Evolutionary conservation across 2,113 vertebrate species (phyloP), one percentile per base, ranked within the genome.

Genomic region (Gymnobelideus leadbeateri): DNA sequence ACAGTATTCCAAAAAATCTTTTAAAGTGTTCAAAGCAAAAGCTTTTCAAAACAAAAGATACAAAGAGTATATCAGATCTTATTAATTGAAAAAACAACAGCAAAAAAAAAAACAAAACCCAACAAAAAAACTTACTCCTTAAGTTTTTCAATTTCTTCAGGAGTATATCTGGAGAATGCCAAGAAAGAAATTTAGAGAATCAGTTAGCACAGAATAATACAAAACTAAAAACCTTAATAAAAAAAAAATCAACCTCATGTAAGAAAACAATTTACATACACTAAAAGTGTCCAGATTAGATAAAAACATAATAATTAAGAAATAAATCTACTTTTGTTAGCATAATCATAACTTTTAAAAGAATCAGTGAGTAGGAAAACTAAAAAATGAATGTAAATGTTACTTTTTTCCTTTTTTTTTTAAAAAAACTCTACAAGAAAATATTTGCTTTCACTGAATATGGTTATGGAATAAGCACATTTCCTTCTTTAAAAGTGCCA

Each of bases 141-240:
- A 28, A 99, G 99, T 96, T 99, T 99, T 97, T 99, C 99, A 89
- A 99, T 99, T 98, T 99, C 99, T 91, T 99, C 99, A 51, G 99
- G 99, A 10, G 99, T 99, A 89, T 99, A 99, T 97, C 99, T 99
- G 95, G 61, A 98, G 97, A 97, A 99, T 50, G 24, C 14, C 23
- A 98, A 97, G 24, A 97, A 84, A 95, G 52, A 98, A 97, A 98
- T 47, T 95, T 95, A 96, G 98, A 95, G 8, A 92, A 94, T 97
- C 26, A 97, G 77, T 98, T 97, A 97, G 96, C 95, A 7, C 43
- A 6, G 93, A 92, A 96, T 24, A 96, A 68, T 31, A 25, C 92
- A 95, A 37, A 92, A n/a, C 8, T 92, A 93, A 93, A 95, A 96
- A 24, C 3, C 21, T 93, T 91, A 95, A 89, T 92, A 94, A 93